Evolutionary conservation across 2,797 vertebrate species (phyloP).

Genomic region (Rhyacichthys aspro): DNA sequence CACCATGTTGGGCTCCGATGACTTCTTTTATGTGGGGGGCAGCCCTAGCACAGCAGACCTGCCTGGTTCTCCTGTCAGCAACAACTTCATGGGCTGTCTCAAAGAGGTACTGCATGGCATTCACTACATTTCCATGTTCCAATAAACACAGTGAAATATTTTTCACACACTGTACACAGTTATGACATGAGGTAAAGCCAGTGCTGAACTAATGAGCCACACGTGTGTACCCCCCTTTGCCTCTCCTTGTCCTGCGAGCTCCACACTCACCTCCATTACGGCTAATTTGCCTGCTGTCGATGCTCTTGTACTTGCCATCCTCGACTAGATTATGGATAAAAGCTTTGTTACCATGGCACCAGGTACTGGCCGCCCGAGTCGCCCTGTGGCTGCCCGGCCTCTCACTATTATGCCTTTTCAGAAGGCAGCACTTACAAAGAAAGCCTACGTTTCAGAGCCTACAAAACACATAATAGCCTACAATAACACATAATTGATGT

Average conservation of each 20-base stretch:
- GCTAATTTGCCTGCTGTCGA: conserved; percentile 74
- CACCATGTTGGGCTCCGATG: conserved; percentile 97
- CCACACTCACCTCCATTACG: conserved; percentile 65
- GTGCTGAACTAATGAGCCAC: conserved; percentile 33
- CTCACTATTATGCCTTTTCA: conserved; percentile 69
- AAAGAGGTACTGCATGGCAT: conserved; percentile 86
- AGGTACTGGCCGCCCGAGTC: conserved; percentile 59
- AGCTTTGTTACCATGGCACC: conserved; percentile 79
- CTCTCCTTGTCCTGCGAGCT: conserved; percentile 50
- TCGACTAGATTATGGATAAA: conserved; percentile 72
- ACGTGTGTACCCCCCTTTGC: conserved; percentile 41
- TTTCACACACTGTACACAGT: neutral
- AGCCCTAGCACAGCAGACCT: conserved; percentile 96
- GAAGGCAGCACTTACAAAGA: conserved; percentile 74
- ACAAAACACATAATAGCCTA: conserved; percentile 77
- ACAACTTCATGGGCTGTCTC: conserved; percentile 99
- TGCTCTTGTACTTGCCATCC: conserved; percentile 73
- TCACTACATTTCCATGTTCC: too few species aligned
- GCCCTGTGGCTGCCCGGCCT: conserved; percentile 55
- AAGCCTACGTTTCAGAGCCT: conserved; percentile 73
- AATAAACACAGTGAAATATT: neutral
- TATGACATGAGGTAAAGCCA: conserved; percentile 2
- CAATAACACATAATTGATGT: conserved; percentile 78
- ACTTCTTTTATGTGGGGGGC: conserved; percentile 98
- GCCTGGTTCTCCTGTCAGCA: conserved; percentile 97